Evolutionary conservation across 1,140 invertebrate genomes (phyloP), one percentile per base, ranked within the genome.

Genomic region (Brachionus koreanus): DNA sequence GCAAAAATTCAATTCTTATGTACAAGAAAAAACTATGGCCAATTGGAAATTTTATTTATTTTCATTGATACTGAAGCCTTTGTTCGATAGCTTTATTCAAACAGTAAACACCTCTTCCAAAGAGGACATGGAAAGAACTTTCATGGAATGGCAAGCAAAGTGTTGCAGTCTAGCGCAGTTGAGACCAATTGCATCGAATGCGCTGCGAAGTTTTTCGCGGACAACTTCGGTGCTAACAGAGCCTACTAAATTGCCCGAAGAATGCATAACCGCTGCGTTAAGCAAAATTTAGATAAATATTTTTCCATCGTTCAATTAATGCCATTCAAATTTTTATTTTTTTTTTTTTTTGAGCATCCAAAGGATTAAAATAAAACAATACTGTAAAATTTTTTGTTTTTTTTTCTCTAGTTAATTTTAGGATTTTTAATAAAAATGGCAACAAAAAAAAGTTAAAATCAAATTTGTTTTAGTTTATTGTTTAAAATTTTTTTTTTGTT

Each of bases 11-110:
- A 93, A 95, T 83, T 92, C 94, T 46, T 97, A 97, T 89, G 94
- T 98, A 12, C 90, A 92, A 84, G 91, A 90, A 79, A 90, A 94
- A 75, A 97, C 95, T 16, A 90, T 92, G 85, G 92, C 93, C 86
- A 96, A 97, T 89, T 98, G 96, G 95, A 98, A 94, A 95, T 98
- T 91, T 95, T 97, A 95, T 89, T 87, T 87, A 87, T 87, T 85
- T 79, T 96, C 95, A 89, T 91, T 95, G 83, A 92, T 98, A 39
- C 91, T 95, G 86, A 92, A 93, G 84, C 93, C 94, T 16, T 89
- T 97, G 83, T 91, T 98, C 86, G 92, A 93, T 84, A 94, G 94
- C 3, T 98, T 94, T 88, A 96, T 94, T 86, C 92, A 92, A 84
- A 93, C 93, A 84, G 95, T 98, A 39, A 96, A 95, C 23, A 96